Evolutionary conservation across 2,888 invertebrate species (phyloP), one percentile per base, ranked within the genome.

Genomic region (Lamproptera curius): DNA sequence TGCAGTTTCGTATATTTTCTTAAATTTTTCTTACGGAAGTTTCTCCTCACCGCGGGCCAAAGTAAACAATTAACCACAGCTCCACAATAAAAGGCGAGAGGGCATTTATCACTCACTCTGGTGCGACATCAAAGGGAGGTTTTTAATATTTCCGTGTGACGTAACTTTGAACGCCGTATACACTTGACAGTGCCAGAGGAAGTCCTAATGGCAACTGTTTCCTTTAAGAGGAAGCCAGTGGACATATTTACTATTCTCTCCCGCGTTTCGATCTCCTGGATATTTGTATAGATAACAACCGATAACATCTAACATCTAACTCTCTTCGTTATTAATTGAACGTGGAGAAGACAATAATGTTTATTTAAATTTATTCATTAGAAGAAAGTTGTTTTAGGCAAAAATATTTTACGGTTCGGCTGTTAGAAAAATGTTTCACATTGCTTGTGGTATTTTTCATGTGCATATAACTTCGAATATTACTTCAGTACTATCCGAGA

Each of bases 151-250:
- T 66, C 64, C 64, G 60, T 58, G 55, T 65, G 63, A 62, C 61
- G 60, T 59, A 59, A 63, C 60, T 56, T 62, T 50, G 59, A 65
- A 56, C 61, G 60, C 64, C 61, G 63, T 58, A 59, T 59, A 61
- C 56, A 56, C 56, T 61, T 56, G 60, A 57, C 64, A 57, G 50
- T 58, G 54, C 59, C 51, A 46, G 58, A 70, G 73, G 73, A 73
- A 73, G 65, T 63, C 64, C 62, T 71, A 72, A 74, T 71, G 70
- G 68, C 54, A 59, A 61, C 61, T 53, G 69, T 63, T 73, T 72
- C 73, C 73, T 70, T 72, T 71, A n/a, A 70, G 54, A 54, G 58
- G 65, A 66, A 66, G 49, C 54, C 52, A 44, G 36, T 36, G 37
- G 49, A 40, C 15, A 50, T 44, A 41, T 50, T 45, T 50, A 50